These are phyloP conservation scores for Lucilia cuprina DNA, from an alignment of 1,140 invertebrate genomes.

Conservation along the genomic window DNA sequence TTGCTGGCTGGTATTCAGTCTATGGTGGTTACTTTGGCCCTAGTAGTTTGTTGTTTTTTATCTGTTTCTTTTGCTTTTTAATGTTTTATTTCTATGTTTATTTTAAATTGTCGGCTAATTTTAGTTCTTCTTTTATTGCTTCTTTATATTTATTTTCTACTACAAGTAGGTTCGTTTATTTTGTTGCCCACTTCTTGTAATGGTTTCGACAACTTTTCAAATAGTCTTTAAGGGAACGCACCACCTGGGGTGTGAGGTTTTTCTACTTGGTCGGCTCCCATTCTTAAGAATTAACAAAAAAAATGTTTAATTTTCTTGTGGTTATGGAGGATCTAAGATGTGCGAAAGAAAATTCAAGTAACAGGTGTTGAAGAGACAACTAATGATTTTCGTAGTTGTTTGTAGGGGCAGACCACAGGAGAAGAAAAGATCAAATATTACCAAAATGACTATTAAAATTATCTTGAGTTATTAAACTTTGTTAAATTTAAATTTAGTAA, in stretches of 20 bases:
- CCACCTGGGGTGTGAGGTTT: not conserved
- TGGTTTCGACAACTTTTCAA: not conserved
- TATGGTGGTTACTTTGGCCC: not conserved
- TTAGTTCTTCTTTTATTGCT: slow-evolving; percentile 9
- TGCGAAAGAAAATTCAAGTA: not conserved
- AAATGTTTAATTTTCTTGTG: not conserved
- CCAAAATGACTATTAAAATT: not conserved
- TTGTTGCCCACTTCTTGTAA: not conserved
- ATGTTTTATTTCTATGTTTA: slow-evolving; percentile 6
- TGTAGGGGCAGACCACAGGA: not conserved
- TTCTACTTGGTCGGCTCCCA: not conserved
- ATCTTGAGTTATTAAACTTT: no score
- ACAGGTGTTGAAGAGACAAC: not conserved
- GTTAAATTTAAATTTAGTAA: no score
- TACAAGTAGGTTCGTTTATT: not conserved
- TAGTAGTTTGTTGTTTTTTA: not conserved
- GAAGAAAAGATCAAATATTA: not conserved
- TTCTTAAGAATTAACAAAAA: not conserved
- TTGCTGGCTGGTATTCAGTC: not conserved
- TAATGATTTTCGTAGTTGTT: not conserved
- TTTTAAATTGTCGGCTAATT: slow-evolving; percentile 17
- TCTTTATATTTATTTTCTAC: not conserved
- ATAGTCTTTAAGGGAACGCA: not conserved
- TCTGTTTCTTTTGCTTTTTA: not conserved
- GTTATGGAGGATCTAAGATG: not conserved